Percentiles rank a stretch among this genome's conserved stretches.
These are phyloP conservation scores for Alsophila aescularia DNA, from an alignment of 2,888 invertebrate species.

Conservation along the genomic window DNA sequence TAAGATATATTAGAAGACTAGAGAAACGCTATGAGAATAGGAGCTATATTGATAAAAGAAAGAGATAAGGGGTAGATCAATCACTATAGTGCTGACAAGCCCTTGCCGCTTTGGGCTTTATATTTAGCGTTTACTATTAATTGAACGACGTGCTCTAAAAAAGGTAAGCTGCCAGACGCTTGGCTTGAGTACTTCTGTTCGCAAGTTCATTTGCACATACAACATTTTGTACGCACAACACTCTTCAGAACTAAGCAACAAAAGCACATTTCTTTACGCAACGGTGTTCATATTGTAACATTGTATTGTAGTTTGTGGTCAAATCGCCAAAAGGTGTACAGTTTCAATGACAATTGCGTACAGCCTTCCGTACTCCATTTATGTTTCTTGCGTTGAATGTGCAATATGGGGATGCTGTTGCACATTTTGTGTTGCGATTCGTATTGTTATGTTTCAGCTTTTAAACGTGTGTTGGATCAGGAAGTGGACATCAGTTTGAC, in stretches of 20 bases:
- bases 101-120: too few species aligned
- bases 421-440: conserved; percentile 35
- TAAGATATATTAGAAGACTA: too few species aligned
- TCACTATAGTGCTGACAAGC: too few species aligned
- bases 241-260: conserved; percentile 4
- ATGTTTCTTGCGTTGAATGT: neutral
- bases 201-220: neutral
- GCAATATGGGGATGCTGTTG: conserved; percentile 33
- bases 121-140: too few species aligned
- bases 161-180: too few species aligned
- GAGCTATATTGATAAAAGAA: too few species aligned
- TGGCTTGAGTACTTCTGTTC: too few species aligned
- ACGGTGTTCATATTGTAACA: conserved; percentile 21
- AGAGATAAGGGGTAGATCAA: too few species aligned
- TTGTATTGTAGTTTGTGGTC: too few species aligned
- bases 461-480: conserved; percentile 3
- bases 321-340: conserved; percentile 33
- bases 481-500: conserved; percentile 14
- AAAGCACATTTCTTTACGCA: conserved; percentile 22
- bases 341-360: conserved; percentile 23
- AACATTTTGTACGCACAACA: conserved; percentile 8
- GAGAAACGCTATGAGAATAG: too few species aligned
- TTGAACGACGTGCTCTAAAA: too few species aligned
- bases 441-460: conserved; percentile 18
- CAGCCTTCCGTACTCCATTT: conserved; percentile 14